A percentile compares a stretch with the other conserved stretches of the same genome.
phyloP scores from a whole-genome alignment of 2,113 vertebrate genomes.

The Scomber scombrus region DNA sequence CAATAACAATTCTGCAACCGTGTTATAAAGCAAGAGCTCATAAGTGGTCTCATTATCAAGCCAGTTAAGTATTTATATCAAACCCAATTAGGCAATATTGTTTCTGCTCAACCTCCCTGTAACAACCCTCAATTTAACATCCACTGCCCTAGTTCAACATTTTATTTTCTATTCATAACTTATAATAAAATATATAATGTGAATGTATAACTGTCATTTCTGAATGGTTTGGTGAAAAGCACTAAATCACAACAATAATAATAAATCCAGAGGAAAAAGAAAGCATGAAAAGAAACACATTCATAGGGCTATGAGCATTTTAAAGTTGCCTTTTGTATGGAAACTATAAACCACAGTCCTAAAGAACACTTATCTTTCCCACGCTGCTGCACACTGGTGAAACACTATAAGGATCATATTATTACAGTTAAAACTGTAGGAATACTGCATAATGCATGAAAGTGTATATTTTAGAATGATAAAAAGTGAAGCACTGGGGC shows the following conservation, averaged over 20 bases:
- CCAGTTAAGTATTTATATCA: conserved; percentile 2
- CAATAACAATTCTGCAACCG: neutral
- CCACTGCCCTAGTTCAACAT: conserved; percentile 22
- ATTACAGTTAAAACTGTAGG: neutral
- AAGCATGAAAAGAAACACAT: neutral
- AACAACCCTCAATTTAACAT: conserved; percentile 25
- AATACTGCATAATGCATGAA: neutral
- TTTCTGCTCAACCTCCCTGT: conserved; percentile 2
- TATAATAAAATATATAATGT: no score
- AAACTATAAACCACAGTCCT: neutral
- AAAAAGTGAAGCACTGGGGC: conserved; percentile 21
- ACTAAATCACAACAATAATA: neutral
- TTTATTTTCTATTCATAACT: neutral
- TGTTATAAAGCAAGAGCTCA: neutral
- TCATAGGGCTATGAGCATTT: neutral
- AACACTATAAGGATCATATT: neutral
- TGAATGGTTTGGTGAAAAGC: no score
- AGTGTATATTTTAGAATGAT: conserved; percentile 7
- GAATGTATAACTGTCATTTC: no score
- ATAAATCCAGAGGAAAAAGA: neutral
- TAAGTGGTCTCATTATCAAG: conserved; percentile 14
- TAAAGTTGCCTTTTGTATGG: neutral
- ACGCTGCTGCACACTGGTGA: neutral
- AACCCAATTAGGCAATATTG: neutral
- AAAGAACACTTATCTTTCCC: neutral